A percentile compares a stretch with the other conserved stretches of the same genome.
These are phyloP conservation scores for Phymatocera aterrima DNA, from an alignment of 2,888 invertebrate genomes.

Conservation along the genomic window DNA sequence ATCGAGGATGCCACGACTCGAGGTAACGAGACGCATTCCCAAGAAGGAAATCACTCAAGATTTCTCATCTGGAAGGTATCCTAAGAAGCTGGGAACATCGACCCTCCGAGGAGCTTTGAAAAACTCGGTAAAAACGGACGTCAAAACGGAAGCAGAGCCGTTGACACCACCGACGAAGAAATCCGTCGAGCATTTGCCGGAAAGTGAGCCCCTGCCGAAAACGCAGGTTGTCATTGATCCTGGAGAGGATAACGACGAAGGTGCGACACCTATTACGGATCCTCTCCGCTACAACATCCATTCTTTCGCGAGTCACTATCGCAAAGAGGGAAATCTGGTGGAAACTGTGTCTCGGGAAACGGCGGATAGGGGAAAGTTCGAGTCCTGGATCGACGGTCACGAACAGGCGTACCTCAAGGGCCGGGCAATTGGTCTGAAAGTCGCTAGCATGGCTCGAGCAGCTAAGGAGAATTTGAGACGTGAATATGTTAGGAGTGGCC, in stretches of 20 bases:
- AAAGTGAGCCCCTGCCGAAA: neutral
- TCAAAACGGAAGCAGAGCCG: neutral
- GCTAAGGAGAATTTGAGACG: constrained; percentile 47
- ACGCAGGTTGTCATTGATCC: neutral
- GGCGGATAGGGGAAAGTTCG: neutral
- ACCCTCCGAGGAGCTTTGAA: neutral
- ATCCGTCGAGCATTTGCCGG: neutral
- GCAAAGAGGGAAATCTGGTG: neutral
- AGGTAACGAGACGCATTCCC: neutral
- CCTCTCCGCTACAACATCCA: neutral
- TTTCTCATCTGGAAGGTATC: neutral
- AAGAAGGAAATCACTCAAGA: neutral
- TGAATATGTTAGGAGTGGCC: constrained; percentile 47
- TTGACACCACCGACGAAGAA: neutral
- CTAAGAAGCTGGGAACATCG: neutral
- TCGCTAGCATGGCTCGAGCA: constrained; percentile 49
- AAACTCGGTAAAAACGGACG: neutral
- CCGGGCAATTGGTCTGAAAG: constrained; percentile 50
- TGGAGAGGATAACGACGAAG: neutral
- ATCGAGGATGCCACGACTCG: constrained; percentile 7
- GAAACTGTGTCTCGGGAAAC: neutral
- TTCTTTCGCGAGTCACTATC: constrained; percentile 2
- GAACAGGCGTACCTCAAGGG: constrained; percentile 47
- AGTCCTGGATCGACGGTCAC: constrained; percentile 29
- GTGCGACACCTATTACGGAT: constrained; percentile 27